These are phyloP conservation scores for Carduelis carduelis DNA, from an alignment of 2,797 vertebrate genomes.

Conservation along the genomic window DNA sequence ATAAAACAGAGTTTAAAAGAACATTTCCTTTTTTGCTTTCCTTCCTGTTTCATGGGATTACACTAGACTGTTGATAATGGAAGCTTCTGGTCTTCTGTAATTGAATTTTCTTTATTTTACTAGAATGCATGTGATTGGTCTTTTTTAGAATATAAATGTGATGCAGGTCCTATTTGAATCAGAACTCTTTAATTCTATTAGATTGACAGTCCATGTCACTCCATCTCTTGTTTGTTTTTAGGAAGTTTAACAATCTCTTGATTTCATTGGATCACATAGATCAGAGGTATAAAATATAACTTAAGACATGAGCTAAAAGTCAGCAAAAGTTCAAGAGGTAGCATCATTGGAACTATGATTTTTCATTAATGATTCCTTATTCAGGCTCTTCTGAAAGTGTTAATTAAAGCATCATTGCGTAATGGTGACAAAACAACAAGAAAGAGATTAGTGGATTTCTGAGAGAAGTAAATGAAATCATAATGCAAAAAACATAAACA, in stretches of 20 bases:
- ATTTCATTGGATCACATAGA: neutral
- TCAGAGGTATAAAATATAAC: neutral
- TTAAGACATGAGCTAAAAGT: neutral
- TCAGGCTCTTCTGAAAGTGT: neutral
- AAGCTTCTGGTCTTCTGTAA: constrained; percentile 4
- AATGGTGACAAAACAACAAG: neutral
- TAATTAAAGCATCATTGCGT: neutral
- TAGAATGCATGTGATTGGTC: neutral
- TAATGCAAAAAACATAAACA: neutral
- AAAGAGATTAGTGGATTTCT: neutral
- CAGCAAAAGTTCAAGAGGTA: neutral
- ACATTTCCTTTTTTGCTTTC: constrained; percentile 5
- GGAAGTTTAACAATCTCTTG: neutral
- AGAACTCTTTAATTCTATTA: neutral
- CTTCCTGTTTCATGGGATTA: neutral
- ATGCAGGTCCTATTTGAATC: neutral
- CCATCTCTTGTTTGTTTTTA: neutral
- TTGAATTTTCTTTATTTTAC: constrained; percentile 20
- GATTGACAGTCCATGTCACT: neutral
- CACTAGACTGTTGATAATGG: neutral
- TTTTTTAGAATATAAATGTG: neutral
- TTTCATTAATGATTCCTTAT: neutral
- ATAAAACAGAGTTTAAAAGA: neutral
- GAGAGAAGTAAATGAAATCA: neutral
- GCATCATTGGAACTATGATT: neutral